phyloP scores from a whole-genome alignment of 2,888 invertebrate genomes.

The Morinoia aosen region DNA sequence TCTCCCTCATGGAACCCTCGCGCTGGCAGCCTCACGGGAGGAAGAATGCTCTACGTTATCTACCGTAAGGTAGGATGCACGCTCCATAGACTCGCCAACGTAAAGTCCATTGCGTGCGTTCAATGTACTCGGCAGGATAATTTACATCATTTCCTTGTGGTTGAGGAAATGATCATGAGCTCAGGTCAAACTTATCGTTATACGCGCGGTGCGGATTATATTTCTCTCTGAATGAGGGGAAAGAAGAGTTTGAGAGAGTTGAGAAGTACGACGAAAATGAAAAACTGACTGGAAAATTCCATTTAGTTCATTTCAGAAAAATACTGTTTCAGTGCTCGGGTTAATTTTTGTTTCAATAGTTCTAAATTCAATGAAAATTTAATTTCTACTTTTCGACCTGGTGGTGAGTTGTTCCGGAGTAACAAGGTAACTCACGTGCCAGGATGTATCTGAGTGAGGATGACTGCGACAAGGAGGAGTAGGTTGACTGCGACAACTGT shows the following conservation, averaged over 20 bases:
- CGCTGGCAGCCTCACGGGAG: neutral
- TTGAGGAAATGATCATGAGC: slow-evolving; percentile 38
- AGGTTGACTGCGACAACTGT: too few species aligned
- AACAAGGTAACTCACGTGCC: too few species aligned
- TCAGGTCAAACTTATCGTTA: slow-evolving; percentile 41
- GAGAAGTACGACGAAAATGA: neutral
- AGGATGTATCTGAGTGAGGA: too few species aligned
- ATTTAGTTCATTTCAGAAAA: neutral
- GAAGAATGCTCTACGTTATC: neutral
- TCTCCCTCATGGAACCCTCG: neutral
- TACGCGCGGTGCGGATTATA: neutral
- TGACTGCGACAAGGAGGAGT: too few species aligned
- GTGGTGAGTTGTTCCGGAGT: too few species aligned
- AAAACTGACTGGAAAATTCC: neutral
- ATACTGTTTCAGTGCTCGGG: neutral
- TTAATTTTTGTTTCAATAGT: too few species aligned
- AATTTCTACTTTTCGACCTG: too few species aligned
- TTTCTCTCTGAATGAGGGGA: neutral
- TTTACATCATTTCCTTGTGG: slow-evolving; percentile 36
- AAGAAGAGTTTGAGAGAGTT: neutral
- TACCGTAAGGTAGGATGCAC: slow-evolving; percentile 27
- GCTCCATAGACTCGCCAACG: slow-evolving; percentile 41
- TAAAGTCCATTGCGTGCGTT: slow-evolving; percentile 31
- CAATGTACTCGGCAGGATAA: slow-evolving; percentile 10
- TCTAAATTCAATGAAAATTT: too few species aligned